Evolutionary conservation across 2,113 vertebrate genomes (phyloP).

Genomic region (Ptychochromis oligacanthus): DNA sequence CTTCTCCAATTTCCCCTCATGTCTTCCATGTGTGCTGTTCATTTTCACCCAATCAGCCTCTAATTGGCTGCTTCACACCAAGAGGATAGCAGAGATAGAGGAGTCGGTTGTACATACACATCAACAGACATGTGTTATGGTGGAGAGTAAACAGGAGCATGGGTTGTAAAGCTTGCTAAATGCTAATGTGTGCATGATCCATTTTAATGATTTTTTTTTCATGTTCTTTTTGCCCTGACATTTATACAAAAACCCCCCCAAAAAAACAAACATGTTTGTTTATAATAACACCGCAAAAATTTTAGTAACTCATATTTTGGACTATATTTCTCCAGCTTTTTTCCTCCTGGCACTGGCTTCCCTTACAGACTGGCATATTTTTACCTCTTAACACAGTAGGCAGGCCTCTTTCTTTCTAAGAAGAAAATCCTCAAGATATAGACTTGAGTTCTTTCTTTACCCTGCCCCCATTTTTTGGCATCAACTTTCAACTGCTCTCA

Average conservation of each 20-base stretch:
- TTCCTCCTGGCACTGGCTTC: not conserved
- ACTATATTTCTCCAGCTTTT: not conserved
- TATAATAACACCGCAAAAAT: not conserved
- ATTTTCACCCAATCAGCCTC: constrained; percentile 31
- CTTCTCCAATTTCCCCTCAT: constrained; percentile 16
- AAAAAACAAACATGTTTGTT: not conserved
- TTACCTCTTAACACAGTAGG: not conserved
- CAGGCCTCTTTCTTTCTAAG: not conserved
- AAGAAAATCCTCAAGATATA: constrained; percentile 6
- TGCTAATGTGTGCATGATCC: not conserved
- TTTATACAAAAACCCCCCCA: constrained; percentile 1
- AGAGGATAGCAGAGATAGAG: constrained; percentile 21
- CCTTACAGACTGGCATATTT: not conserved
- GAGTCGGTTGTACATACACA: constrained; percentile 6
- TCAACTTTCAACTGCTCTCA: constrained; percentile 14
- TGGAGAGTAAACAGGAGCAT: not conserved
- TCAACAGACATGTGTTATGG: not conserved
- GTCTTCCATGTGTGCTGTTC: constrained; percentile 23
- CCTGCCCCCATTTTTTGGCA: not conserved
- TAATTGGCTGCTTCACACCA: constrained; percentile 40
- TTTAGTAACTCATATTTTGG: not conserved
- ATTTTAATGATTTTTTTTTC: not conserved
- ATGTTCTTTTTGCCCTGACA: not conserved
- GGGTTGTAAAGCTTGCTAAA: constrained; percentile 23
- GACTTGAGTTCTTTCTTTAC: not conserved